A percentile compares a stretch with the other conserved stretches of the same genome.
phyloP scores from a whole-genome alignment of 2,888 invertebrate species.

The Capitulum mitella region DNA sequence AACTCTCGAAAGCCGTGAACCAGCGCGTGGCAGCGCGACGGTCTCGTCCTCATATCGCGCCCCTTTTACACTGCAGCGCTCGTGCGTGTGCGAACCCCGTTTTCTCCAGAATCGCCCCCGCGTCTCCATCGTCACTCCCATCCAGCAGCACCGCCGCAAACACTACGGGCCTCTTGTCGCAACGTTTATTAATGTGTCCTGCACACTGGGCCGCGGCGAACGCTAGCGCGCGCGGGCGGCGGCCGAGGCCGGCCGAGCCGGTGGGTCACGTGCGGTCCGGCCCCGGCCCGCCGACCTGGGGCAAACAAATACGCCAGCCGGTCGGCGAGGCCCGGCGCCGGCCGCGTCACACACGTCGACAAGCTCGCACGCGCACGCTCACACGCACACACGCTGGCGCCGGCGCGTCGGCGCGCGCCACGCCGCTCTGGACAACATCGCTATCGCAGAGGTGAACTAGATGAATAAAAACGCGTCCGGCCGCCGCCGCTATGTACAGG shows the following conservation, averaged over 20 bases:
- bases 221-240: background rate
- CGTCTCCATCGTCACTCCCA: too few species aligned
- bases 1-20: too few species aligned
- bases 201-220: background rate
- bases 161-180: background rate
- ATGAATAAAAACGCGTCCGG: background rate
- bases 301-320: background rate
- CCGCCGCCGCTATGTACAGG: background rate
- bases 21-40: too few species aligned
- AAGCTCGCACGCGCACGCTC: background rate
- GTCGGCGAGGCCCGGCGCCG: background rate
- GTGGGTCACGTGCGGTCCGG: background rate
- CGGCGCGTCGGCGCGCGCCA: background rate
- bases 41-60: too few species aligned
- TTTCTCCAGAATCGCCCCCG: too few species aligned
- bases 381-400: background rate
- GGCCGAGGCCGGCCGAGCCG: background rate
- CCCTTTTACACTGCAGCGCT: too few species aligned
- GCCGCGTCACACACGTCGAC: background rate
- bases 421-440: too few species aligned
- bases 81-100: too few species aligned
- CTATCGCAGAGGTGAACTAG: slow-evolving; percentile 15
- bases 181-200: slow-evolving; percentile 12
- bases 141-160: too few species aligned
- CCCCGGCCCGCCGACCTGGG: background rate